Evolutionary conservation across 2,113 vertebrate species (phyloP), one percentile per base, ranked within the genome.

Genomic region (Microcebus lehilahytsara): DNA sequence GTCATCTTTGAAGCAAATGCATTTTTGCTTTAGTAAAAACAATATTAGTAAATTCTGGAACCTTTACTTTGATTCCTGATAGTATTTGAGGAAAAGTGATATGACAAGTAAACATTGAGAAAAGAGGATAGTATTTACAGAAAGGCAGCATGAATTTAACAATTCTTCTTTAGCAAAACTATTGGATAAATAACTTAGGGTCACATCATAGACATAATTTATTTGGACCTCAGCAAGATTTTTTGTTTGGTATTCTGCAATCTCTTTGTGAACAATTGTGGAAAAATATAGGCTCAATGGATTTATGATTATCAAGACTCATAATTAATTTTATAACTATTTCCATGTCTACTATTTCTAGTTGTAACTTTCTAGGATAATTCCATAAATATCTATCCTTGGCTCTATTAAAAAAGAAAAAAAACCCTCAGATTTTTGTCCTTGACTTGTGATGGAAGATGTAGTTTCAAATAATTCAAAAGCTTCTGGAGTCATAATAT

Each of bases 1-100:
- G 10, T 93, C 72, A 60, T 71, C 16, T 83, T 40, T 88, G 75
- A 89, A 27, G 13, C 20, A 79, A n/a, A 3, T 66, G 3, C 66
- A 12, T 56, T 67, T 83, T 93, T 49, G 25, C 22, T 66, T 85
- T 64, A 85, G 64, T 83, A 42, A 72, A 93, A 95, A 75, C 60
- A 71, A 5, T 72, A 9, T 37, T 42, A 66, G 17, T 90, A 71
- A 66, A 56, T 49, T 95, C 56, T 80, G 9, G 40, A 85, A 69
- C 30, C 49, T 90, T 95, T 51, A 12, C 19, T 49, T 49, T 69
- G n/a, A 56, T 5, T 86, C 16, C 40, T 89, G 20, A 3, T 1
- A 81, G 23, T 71, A 84, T 95, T 95, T 84, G 32, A 84, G 51
- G 92, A 93, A 19, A 78, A 94, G 11, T 77, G 27, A 32, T 42